Base-by-base conservation (phyloP, 1,140 invertebrate species). In the Zaprionus capensis region DNA sequence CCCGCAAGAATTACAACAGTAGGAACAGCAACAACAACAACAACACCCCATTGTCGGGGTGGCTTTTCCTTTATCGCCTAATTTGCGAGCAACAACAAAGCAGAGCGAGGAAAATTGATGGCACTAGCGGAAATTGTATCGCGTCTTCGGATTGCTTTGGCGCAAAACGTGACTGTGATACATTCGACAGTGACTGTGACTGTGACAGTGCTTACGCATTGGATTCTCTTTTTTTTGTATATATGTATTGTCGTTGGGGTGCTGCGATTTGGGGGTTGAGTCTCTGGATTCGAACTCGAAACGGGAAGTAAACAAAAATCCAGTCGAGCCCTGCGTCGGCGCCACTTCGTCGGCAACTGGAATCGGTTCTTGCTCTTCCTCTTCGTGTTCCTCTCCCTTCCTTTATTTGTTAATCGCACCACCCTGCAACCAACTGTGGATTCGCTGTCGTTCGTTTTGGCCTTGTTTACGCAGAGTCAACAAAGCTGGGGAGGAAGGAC, bases 381-480 rank as follows among this genome's bases (percentile, higher is more conserved):
- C 36, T 5, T 38, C 14, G 5, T 4, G 14, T 41, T 41, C 38
- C 38, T 49, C 46, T 49, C 49, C 57, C 41, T 51, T 15, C 62
- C 46, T n/a, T 34, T 26, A 44, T 20, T 62, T 9, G n/a, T 17
- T 14, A 2, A 41, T 17, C n/a, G 14, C 41, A 57, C 59, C 64
- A 51, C 67, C 71, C 65, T 65, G 53, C 84, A 90, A 88, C 85
- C 85, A 90, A 90, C 85, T 90, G 85, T 90, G 86, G 85, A 90
- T 85, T 88, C 71, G 56, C 44, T 59, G 51, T 63, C 36, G 36
- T 68, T 34, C 57, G n/a, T 68, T 66, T 41, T 76, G 72, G 72
- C 64, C 61, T 82, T 87, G 71, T 87, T 87, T 88, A 70, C 75
- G 59, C 75, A 73, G 55, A 70, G 58, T 90, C 74, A 90, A 88